Evolutionary conservation across 2,797 vertebrate genomes (phyloP), one percentile per base, ranked within the genome.

Genomic region (Sebastes dallii): DNA sequence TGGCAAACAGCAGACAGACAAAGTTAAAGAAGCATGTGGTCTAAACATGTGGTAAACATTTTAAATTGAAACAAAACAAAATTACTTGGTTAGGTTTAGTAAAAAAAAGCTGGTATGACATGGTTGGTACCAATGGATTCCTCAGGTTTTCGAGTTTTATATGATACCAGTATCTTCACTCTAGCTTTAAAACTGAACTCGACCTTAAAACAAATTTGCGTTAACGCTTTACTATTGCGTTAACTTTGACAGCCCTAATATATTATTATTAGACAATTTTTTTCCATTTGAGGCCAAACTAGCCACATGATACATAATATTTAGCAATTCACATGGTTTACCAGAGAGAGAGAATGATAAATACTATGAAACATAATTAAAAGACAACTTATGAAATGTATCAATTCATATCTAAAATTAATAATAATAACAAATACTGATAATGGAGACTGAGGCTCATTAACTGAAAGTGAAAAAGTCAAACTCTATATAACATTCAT

Each of bases 141-240:
- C 12, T 39, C 36, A 39, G 2, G 36, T 39, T 39, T 39, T 39
- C 12, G 0, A 39, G 36, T 13, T 39, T 13, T 13, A 14, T 14
- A 39, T 39, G 36, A 39, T 39, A 39, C 36, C 36, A 14, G 36
- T 42, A 16, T 42, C 39, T 42, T 16, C 39, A 42, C 39, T 42
- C 39, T 16, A 42, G 39, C 39, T 42, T 42, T 16, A 16, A 42
- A 42, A 42, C 3, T 42, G 39, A 42, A 42, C 39, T 14, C 0
- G 39, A 42, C 39, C 0, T 42, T 42, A 0, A 42, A 42, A 42
- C 2, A 0, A 39, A 14, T 39, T 39, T 39, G 36, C 36, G 1
- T 39, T 39, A 16, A 42, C 5, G 39, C 3, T 0, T 42, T 16
- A 42, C 39, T 42, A 14, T 42, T 42, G 39, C 39, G 14, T 42